Evolutionary conservation across 1,140 invertebrate genomes (phyloP).

Genomic region (Frieseomelitta varia): DNA sequence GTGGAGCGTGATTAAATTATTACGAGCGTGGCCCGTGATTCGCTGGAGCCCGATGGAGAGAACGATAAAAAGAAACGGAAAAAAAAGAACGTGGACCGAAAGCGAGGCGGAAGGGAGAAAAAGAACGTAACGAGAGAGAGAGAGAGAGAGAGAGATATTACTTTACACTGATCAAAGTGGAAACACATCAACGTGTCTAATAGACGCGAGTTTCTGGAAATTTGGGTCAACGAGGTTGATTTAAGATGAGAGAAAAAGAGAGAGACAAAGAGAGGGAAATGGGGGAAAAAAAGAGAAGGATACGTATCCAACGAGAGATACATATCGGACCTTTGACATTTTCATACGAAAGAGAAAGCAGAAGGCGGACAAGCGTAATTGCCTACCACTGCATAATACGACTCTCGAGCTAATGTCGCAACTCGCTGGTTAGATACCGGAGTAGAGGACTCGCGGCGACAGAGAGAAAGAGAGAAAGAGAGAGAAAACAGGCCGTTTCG

Average conservation of each 20-base stretch:
- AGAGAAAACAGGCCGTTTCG: neutral
- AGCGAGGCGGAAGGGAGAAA: too few relatives aligned
- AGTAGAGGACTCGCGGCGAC: conserved; percentile 7
- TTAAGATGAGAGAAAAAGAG: neutral
- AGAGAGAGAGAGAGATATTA: neutral
- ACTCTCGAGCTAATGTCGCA: conserved; percentile 24
- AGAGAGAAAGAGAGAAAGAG: neutral
- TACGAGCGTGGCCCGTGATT: conserved; percentile 2
- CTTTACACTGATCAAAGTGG: neutral
- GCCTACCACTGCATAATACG: conserved; percentile 61
- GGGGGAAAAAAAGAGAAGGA: neutral
- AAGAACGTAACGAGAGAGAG: neutral
- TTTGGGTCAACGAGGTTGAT: conserved; percentile 19
- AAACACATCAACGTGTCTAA: neutral
- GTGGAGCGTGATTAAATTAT: conserved; percentile 29
- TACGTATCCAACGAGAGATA: conserved; percentile 30
- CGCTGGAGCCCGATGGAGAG: neutral
- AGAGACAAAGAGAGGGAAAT: neutral
- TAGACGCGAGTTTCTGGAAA: neutral
- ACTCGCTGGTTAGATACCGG: neutral
- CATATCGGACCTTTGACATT: conserved; percentile 76
- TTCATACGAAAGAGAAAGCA: conserved; percentile 76
- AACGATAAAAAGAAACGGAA: too few relatives aligned
- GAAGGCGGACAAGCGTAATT: conserved; percentile 72
- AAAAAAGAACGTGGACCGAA: neutral